Conservation (phyloP, 2,888 invertebrate species). For the Melanchra persicariae region DNA sequence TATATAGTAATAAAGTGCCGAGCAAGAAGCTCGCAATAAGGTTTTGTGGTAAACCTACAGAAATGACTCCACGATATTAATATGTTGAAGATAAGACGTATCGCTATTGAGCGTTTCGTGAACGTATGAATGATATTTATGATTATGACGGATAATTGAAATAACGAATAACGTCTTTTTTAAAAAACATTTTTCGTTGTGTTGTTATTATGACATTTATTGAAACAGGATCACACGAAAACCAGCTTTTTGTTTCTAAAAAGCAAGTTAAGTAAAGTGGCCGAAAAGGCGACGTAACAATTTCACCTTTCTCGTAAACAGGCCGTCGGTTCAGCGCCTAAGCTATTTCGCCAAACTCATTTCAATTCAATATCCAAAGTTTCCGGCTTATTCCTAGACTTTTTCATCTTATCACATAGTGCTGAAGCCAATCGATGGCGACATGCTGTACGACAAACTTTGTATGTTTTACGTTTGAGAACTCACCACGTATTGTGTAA, state of each 20-base stretch:
- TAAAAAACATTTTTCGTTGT: neutral
- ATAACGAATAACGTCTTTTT: slow-evolving; percentile 8
- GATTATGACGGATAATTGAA: slow-evolving; percentile 11
- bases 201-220: too few species aligned
- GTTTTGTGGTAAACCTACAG: slow-evolving; percentile 28
- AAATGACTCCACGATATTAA: slow-evolving; percentile 39
- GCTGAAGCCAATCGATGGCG: slow-evolving; percentile 54
- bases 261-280: slow-evolving; percentile 46
- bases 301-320: slow-evolving; percentile 64
- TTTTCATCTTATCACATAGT: slow-evolving; percentile 65
- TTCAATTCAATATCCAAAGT: slow-evolving; percentile 68
- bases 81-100: slow-evolving; percentile 29
- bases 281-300: slow-evolving; percentile 50
- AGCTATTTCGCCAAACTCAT: slow-evolving; percentile 66
- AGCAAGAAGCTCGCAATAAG: slow-evolving; percentile 28
- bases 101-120: slow-evolving; percentile 19
- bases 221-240: neutral
- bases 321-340: slow-evolving; percentile 54
- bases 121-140: slow-evolving; percentile 7
- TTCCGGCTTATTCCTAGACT: slow-evolving; percentile 61
- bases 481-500: slow-evolving; percentile 19
- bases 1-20: slow-evolving; percentile 43
- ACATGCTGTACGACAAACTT: slow-evolving; percentile 53
- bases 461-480: slow-evolving; percentile 52
- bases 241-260: slow-evolving; percentile 11